Conservation (phyloP, 2,888 invertebrate genomes). For the Flexamia atlantica region DNA sequence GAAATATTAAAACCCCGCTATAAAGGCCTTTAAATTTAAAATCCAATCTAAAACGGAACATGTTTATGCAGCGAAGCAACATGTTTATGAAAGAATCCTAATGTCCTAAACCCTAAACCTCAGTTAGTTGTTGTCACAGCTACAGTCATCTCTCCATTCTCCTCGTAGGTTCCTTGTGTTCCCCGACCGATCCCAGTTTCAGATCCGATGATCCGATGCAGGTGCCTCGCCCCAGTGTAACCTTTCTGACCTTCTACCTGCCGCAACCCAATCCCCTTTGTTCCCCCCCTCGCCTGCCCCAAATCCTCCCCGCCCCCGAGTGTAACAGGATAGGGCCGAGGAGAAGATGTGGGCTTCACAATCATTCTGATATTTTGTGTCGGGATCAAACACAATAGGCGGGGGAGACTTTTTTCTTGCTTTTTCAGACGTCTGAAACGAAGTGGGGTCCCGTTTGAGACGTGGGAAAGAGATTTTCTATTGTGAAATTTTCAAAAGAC, state of each 20-base stretch:
- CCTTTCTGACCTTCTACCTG: constrained; percentile 30
- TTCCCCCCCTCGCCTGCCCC: not conserved
- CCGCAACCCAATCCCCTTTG: not conserved
- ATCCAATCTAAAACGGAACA: too few relatives aligned
- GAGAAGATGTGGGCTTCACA: not conserved
- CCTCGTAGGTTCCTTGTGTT: too few relatives aligned
- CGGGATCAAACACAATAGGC: not conserved
- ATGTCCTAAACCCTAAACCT: too few relatives aligned
- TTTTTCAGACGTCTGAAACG: not conserved
- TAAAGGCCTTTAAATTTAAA: too few relatives aligned
- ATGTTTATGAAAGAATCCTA: too few relatives aligned
- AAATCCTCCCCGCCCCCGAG: not conserved
- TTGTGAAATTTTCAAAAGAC: too few relatives aligned
- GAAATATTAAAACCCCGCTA: too few relatives aligned
- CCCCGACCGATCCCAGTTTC: not conserved
- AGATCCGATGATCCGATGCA: not conserved
- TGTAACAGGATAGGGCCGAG: not conserved
- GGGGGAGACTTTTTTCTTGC: too few relatives aligned
- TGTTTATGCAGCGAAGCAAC: too few relatives aligned
- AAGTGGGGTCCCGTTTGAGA: not conserved
- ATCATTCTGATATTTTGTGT: constrained; percentile 1
- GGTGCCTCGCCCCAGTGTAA: constrained; percentile 18
- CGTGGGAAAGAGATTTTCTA: not conserved
- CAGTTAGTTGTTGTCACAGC: too few relatives aligned
- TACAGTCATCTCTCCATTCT: too few relatives aligned